Conservation (phyloP, 2,888 invertebrate species). For the Agonopterix alstromeriana region DNA sequence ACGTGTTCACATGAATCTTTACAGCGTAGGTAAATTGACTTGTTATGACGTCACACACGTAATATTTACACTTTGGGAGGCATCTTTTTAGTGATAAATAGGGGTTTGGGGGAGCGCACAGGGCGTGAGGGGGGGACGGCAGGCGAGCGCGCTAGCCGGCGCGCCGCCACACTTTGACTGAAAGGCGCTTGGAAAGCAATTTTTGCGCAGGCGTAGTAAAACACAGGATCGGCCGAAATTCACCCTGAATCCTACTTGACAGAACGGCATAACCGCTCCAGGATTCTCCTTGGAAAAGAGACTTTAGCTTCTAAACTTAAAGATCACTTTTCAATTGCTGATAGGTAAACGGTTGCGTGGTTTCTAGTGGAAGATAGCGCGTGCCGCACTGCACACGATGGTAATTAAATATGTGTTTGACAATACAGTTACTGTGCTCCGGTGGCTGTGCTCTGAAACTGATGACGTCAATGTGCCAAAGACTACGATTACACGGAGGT, state of each 20-base stretch:
- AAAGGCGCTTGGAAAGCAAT: slow-evolving; percentile 42
- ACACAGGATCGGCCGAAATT: slow-evolving; percentile 69
- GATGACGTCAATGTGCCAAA: slow-evolving; percentile 61
- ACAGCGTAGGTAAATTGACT: slow-evolving; percentile 51
- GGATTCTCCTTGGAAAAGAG: slow-evolving; percentile 8
- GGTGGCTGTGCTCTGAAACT: slow-evolving; percentile 52
- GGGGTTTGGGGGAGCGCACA: slow-evolving; percentile 44
- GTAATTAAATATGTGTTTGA: slow-evolving; percentile 75
- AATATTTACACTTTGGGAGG: slow-evolving; percentile 29
- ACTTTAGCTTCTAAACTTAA: slow-evolving; percentile 10
- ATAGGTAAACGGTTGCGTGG: slow-evolving; percentile 7
- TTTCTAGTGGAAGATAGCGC: slow-evolving; percentile 43
- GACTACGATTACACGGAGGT: slow-evolving; percentile 7
- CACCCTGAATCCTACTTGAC: slow-evolving; percentile 27
- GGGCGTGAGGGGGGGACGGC: slow-evolving; percentile 56
- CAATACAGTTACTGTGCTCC: slow-evolving; percentile 52
- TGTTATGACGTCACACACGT: slow-evolving; percentile 34
- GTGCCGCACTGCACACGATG: slow-evolving; percentile 76
- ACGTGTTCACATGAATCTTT: slow-evolving; percentile 7
- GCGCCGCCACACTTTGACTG: slow-evolving; percentile 70
- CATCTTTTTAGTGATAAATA: slow-evolving; percentile 61
- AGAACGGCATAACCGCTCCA: slow-evolving; percentile 26
- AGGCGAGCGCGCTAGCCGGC: slow-evolving; percentile 76
- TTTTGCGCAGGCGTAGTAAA: slow-evolving; percentile 61
- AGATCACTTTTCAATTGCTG: slow-evolving; percentile 9